Evolutionary conservation across 37 sponge, comb jelly and placozoan species (phyloP).

Genomic region (Hexactinellida sp.): DNA sequence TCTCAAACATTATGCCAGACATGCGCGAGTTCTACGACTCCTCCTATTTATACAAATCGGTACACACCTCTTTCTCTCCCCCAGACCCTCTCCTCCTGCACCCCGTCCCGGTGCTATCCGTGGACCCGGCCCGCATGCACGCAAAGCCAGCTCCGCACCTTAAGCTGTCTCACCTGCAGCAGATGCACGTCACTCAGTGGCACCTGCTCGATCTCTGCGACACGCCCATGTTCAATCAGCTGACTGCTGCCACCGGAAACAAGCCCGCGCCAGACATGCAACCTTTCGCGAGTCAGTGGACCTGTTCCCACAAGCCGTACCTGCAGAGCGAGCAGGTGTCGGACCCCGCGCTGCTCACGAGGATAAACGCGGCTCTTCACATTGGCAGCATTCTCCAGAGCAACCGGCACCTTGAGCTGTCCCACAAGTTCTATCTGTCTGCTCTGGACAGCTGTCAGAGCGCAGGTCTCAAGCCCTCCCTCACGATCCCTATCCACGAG

Average conservation of each 20-base stretch:
- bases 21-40: background rate
- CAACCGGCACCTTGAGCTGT: background rate
- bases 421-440: background rate
- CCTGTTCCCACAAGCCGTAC: background rate
- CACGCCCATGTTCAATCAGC: background rate
- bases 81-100: background rate
- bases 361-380: background rate
- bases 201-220: background rate
- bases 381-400: background rate
- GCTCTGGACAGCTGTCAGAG: constrained; percentile 3
- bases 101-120: background rate
- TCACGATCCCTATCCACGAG: background rate
- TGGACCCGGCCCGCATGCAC: background rate
- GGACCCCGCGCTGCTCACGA: background rate
- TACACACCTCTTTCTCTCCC: background rate
- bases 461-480: background rate
- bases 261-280: background rate
- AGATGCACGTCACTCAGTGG: background rate
- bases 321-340: background rate
- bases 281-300: background rate
- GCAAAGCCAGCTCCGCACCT: background rate
- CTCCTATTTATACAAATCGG: constrained; percentile 2
- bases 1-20: background rate
- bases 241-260: background rate
- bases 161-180: background rate